These are phyloP conservation scores for Drosophila pseudoobscura DNA, from an alignment of 1,140 invertebrate genomes.

Conservation along the genomic window DNA sequence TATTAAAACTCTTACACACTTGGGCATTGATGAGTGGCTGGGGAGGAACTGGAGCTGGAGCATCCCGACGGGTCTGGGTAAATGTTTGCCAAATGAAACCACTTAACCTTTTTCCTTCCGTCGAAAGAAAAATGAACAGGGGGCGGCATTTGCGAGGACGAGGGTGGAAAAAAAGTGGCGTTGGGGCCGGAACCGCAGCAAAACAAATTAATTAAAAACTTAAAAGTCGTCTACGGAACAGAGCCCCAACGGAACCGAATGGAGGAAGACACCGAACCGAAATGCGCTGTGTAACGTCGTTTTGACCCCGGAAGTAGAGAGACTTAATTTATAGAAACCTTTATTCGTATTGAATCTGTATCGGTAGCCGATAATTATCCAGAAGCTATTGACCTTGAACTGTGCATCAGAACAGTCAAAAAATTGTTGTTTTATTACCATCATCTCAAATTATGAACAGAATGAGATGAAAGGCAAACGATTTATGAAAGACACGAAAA, in stretches of 20 bases:
- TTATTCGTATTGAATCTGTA: not conserved
- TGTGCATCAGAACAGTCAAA: no score
- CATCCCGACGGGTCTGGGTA: constrained; percentile 42
- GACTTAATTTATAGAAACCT: constrained; percentile 13
- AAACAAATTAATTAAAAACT: constrained; percentile 81
- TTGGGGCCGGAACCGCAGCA: constrained; percentile 52
- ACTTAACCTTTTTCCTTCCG: constrained; percentile 70
- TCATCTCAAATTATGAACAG: no score
- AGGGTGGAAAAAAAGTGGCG: constrained; percentile 14
- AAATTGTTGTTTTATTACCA: no score
- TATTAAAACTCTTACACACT: constrained; percentile 74
- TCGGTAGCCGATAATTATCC: not conserved
- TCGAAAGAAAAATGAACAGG: constrained; percentile 55
- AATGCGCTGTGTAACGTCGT: constrained; percentile 5
- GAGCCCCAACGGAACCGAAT: constrained; percentile 26
- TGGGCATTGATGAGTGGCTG: constrained; percentile 58
- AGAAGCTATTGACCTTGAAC: no score
- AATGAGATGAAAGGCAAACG: no score
- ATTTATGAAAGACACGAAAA: no score
- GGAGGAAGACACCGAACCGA: constrained; percentile 9
- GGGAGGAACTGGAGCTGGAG: not conserved
- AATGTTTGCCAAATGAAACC: constrained; percentile 80
- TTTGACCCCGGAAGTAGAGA: constrained; percentile 5
- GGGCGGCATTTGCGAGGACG: not conserved
- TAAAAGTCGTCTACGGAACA: constrained; percentile 56